Evolutionary conservation across 1,140 invertebrate species (phyloP), one percentile per base, ranked within the genome.

Genomic region (Geopemphigus sp.): DNA sequence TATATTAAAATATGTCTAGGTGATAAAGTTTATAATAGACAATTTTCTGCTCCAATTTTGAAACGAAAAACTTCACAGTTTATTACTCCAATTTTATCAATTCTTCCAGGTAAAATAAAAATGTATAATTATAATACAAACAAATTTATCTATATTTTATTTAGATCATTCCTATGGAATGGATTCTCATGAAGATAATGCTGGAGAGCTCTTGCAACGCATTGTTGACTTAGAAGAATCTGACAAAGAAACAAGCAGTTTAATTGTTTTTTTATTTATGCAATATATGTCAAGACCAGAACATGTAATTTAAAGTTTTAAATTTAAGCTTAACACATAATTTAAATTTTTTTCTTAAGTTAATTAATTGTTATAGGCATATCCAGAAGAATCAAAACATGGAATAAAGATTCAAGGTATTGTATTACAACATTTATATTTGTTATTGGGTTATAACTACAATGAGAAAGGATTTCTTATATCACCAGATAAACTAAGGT

Each of bases 221-320:
- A 92, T 96, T 6, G 92, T 98, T 73, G 97, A 99, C 83, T 87
- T 96, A 76, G 96, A 98, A 85, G 96, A 98, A 85, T 90, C 94
- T 24, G 97, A 99, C 84, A 91, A 93, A 84, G 96, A 98, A 87
- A 98, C 97, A 0, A 94, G 97, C 81, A 97, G 98, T 86, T 87
- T 98, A 24, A 87, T 98, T n/a, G 92, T 98, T 3, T 96, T 97
- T 84, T 89, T 99, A 11, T 89, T 99, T 4, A 97, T 99, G 92
- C 97, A 98, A 87, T 96, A 95, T 85, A 87, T 96, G 83, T 95
- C 94, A 0, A 88, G 92, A 82, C 88, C 89, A 59, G 90, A 91
- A 84, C 89, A 91, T 86, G 92, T 93, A 85, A 85, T 82, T 32
- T 78, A 11, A 64, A 76, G 10, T 76, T 19, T 12, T 76, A n/a